Evolutionary conservation across 2,888 invertebrate species (phyloP).

Genomic region (Meteorus colon): DNA sequence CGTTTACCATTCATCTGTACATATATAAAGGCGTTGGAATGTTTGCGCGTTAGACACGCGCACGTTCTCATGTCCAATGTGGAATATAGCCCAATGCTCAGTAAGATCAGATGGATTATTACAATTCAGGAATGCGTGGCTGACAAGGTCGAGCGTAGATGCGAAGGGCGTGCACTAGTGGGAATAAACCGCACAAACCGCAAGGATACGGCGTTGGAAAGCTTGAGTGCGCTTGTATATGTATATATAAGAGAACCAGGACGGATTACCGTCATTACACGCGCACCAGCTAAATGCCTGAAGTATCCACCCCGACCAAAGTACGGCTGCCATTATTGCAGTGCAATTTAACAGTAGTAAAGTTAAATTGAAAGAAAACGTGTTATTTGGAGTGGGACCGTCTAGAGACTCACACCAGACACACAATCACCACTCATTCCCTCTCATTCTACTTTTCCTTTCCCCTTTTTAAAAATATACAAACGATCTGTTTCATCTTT

Average conservation of each 20-base stretch:
- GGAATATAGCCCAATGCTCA: conserved; percentile 4
- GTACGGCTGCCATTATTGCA: conserved; percentile 64
- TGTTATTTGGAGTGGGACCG: conserved; percentile 62
- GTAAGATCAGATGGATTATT: conserved; percentile 35
- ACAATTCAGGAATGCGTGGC: conserved; percentile 43
- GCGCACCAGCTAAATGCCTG: conserved; percentile 35
- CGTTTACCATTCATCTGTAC: background rate
- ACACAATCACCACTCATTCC: background rate
- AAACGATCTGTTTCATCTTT: too few relatives aligned
- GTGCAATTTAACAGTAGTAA: conserved; percentile 71
- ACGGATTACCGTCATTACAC: conserved; percentile 63
- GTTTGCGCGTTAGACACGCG: conserved; percentile 9
- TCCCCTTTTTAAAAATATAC: background rate
- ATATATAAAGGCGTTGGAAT: background rate
- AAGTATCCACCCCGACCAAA: conserved; percentile 18
- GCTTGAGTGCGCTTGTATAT: conserved; percentile 13
- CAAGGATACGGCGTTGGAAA: conserved; percentile 48
- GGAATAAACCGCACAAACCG: conserved; percentile 50
- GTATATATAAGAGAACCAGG: conserved; percentile 34
- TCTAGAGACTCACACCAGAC: conserved; percentile 10
- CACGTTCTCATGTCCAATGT: background rate
- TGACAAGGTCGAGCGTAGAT: conserved; percentile 15
- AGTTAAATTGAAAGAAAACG: conserved; percentile 68
- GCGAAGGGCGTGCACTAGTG: conserved; percentile 14
- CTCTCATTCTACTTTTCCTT: background rate